Conservation (phyloP, 2,113 vertebrate species). For the Sminthopsis crassicaudata region DNA sequence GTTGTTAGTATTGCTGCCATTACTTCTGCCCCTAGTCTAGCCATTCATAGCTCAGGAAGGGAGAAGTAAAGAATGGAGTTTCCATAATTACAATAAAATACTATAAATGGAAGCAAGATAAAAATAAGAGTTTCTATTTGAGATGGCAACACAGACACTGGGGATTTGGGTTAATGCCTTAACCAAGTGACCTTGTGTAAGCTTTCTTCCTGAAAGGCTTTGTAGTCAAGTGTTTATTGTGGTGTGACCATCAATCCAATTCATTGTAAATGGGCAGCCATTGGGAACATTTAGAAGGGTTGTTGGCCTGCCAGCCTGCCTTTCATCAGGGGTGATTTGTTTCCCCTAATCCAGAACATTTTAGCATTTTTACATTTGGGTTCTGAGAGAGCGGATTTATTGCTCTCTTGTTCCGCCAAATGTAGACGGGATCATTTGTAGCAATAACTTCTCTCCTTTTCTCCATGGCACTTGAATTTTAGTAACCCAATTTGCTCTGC, state of each 20-base stretch:
- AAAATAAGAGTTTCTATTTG: neutral
- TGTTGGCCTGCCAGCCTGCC: constrained; percentile 5
- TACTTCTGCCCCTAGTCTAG: neutral
- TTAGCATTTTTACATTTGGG: neutral
- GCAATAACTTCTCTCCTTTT: constrained; percentile 13
- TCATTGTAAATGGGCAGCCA: neutral
- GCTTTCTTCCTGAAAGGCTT: neutral
- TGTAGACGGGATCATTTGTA: neutral
- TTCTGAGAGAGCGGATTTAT: neutral
- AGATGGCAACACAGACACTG: neutral
- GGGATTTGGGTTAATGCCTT: neutral
- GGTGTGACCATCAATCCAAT: neutral
- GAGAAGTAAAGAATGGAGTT: neutral
- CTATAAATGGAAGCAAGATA: neutral
- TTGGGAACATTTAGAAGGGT: neutral
- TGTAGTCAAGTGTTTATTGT: fast-evolving
- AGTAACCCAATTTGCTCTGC: constrained; percentile 9
- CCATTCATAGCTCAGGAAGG: neutral
- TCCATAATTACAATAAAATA: neutral
- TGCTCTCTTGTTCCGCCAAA: neutral
- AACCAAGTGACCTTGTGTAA: fast-evolving
- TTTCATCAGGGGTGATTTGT: neutral
- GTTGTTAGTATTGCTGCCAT: neutral
- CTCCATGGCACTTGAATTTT: constrained; percentile 20
- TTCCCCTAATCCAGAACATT: neutral